phyloP scores from a whole-genome alignment of 92 coral and sea anemone genomes.

The Porites evermanni region DNA sequence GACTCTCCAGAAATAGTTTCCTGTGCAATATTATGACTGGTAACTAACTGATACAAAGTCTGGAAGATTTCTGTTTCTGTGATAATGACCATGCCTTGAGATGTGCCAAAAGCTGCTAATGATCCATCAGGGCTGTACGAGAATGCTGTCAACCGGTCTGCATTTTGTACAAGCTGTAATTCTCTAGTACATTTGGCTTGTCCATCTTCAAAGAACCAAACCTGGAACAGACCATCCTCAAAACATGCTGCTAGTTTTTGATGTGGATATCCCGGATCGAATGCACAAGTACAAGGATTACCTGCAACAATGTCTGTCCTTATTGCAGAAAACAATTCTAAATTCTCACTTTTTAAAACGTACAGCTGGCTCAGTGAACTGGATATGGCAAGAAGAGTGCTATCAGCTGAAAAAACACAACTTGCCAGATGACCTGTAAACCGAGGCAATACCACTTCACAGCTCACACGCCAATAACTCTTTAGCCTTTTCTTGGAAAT shows the following conservation, averaged over 20 bases:
- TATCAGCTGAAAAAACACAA: slow-evolving; percentile 83
- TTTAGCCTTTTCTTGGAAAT: slow-evolving; percentile 51
- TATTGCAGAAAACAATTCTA: slow-evolving; percentile 65
- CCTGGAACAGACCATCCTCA: slow-evolving; percentile 66
- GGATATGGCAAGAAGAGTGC: slow-evolving; percentile 77
- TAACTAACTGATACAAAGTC: slow-evolving; percentile 51
- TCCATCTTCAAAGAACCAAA: slow-evolving; percentile 64
- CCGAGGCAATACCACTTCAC: slow-evolving; percentile 69
- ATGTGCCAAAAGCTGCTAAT: slow-evolving; percentile 76
- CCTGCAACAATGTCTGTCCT: slow-evolving; percentile 33
- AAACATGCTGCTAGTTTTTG: slow-evolving; percentile 65
- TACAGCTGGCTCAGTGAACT: slow-evolving; percentile 78
- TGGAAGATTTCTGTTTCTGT: slow-evolving; percentile 64
- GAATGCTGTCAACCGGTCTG: slow-evolving; percentile 60
- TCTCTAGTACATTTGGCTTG: slow-evolving; percentile 47
- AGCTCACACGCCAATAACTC: slow-evolving; percentile 70
- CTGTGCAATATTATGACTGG: not conserved
- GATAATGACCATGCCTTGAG: slow-evolving; percentile 68
- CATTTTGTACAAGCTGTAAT: slow-evolving; percentile 48
- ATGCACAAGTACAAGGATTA: slow-evolving; percentile 69
- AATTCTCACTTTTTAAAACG: slow-evolving; percentile 65
- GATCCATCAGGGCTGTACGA: slow-evolving; percentile 78
- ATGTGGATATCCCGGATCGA: slow-evolving; percentile 67
- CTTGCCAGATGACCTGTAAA: slow-evolving; percentile 78
- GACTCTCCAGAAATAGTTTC: slow-evolving; percentile 5